Conservation (phyloP, 2,888 invertebrate genomes). For the Monopis laevigella region DNA sequence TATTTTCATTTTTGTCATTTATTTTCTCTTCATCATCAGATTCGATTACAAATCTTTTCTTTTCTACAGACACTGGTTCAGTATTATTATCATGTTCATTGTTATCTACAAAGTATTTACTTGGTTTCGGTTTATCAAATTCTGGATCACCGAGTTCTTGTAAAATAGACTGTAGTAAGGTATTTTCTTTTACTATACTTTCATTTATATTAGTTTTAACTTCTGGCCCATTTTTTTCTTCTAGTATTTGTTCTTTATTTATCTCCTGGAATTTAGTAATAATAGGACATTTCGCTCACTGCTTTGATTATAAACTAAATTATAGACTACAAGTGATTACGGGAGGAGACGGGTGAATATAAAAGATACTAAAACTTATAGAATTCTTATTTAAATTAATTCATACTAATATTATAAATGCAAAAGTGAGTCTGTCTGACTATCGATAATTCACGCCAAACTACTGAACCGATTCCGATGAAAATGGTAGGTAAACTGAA, state of each 20-base stretch:
- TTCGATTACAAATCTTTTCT: constrained; percentile 49
- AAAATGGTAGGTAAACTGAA: too few species aligned
- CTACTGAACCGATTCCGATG: too few species aligned
- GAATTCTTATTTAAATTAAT: too few species aligned
- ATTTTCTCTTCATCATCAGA: constrained; percentile 38
- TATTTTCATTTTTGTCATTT: constrained; percentile 20
- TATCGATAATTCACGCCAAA: too few species aligned
- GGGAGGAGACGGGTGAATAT: too few species aligned
- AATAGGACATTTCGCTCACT: background rate
- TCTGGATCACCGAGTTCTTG: constrained; percentile 46
- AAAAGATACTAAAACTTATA: too few species aligned
- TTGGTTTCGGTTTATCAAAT: constrained; percentile 32
- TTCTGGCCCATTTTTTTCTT: constrained; percentile 22
- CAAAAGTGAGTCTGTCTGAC: too few species aligned
- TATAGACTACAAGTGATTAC: too few species aligned
- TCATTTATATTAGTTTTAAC: constrained; percentile 32
- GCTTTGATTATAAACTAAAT: too few species aligned
- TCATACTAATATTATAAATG: too few species aligned
- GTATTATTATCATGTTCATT: constrained; percentile 19
- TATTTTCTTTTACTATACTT: constrained; percentile 20
- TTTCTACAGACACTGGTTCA: constrained; percentile 25
- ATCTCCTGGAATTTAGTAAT: background rate
- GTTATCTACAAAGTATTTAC: constrained; percentile 36
- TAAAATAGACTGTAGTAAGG: constrained; percentile 39
- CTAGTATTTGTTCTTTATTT: background rate